These are phyloP conservation scores for Stenchaetothrips biformis DNA, from an alignment of 2,888 invertebrate species.

Conservation along the genomic window DNA sequence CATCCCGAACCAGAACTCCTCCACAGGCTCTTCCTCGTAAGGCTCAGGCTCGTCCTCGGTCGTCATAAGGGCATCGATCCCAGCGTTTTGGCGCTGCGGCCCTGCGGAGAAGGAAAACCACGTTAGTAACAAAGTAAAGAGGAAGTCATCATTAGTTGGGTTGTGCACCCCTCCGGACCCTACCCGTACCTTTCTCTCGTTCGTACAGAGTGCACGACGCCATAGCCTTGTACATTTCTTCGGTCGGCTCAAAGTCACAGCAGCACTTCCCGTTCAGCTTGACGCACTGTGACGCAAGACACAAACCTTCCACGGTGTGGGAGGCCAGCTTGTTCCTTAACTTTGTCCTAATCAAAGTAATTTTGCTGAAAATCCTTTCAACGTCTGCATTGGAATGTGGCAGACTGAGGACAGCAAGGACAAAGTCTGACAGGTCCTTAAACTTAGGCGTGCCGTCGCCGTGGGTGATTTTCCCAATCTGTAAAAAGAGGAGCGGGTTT, in stretches of 20 bases:
- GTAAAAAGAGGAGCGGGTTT: conserved; percentile 4
- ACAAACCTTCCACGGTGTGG: background rate
- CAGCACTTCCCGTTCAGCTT: background rate
- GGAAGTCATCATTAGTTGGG: background rate
- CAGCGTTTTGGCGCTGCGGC: background rate
- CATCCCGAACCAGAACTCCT: background rate
- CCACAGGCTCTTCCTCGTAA: background rate
- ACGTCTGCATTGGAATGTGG: conserved; percentile 38
- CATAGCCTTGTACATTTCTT: conserved; percentile 3
- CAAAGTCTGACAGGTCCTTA: conserved; percentile 32
- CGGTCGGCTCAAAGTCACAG: background rate
- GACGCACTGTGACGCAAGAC: background rate
- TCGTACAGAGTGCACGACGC: background rate
- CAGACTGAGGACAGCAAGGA: conserved; percentile 35
- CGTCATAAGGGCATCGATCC: background rate
- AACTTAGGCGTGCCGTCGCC: background rate
- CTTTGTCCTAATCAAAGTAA: conserved; percentile 36
- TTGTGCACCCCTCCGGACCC: too few species aligned
- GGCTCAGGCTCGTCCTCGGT: background rate
- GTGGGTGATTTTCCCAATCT: background rate
- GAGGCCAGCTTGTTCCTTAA: conserved; percentile 33
- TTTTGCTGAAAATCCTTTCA: conserved; percentile 37
- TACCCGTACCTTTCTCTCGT: background rate
- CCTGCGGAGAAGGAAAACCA: conserved; percentile 8
- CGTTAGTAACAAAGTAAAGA: background rate